Conservation (phyloP, 1,140 invertebrate genomes). For the Oscheius sp. region DNA sequence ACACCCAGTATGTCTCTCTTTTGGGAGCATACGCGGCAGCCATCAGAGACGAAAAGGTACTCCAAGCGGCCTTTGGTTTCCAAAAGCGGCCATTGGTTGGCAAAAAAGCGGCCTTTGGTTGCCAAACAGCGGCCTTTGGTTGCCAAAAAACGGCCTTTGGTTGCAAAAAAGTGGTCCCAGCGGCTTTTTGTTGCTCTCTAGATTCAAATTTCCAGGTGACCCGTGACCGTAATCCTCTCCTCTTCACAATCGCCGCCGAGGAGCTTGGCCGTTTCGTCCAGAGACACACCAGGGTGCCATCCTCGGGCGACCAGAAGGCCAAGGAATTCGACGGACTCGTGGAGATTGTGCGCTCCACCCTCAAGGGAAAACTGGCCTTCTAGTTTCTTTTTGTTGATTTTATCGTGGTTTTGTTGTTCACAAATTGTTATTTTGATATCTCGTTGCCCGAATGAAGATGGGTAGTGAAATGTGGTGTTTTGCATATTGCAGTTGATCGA, state of each 20-base stretch:
- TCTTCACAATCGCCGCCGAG: conserved; percentile 28
- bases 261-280: conserved; percentile 29
- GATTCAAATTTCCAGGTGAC: conserved; percentile 15
- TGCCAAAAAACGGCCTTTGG: too few species aligned
- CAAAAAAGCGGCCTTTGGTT: too few species aligned
- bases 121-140: too few species aligned
- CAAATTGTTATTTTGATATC: neutral
- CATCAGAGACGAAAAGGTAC: conserved; percentile 25
- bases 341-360: neutral
- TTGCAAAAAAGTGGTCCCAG: too few species aligned
- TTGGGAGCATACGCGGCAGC: conserved; percentile 28
- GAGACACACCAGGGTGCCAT: neutral
- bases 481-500: neutral
- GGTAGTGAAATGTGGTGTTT: neutral
- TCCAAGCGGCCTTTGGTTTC: too few species aligned
- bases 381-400: neutral
- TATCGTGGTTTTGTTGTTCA: too few species aligned
- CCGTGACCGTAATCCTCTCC: conserved; percentile 14
- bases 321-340: neutral
- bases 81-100: too few species aligned
- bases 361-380: neutral
- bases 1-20: conserved; percentile 21
- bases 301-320: neutral
- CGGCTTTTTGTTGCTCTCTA: neutral
- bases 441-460: neutral